These are phyloP conservation scores for Ennomos erosarius DNA, from an alignment of 2,888 invertebrate species.

Conservation along the genomic window DNA sequence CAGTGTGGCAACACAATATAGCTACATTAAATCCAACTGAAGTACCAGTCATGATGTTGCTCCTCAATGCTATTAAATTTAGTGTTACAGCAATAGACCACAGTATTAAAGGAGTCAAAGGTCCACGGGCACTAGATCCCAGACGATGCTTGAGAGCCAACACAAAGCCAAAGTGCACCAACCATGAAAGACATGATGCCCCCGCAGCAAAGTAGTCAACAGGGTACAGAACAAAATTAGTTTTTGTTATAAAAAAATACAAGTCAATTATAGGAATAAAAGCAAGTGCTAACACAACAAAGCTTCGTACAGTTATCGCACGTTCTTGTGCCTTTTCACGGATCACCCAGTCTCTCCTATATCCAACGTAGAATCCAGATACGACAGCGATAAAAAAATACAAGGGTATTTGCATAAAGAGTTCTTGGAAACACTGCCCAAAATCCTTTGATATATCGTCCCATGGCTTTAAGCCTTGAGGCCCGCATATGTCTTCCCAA, in stretches of 20 bases:
- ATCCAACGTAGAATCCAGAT: conserved; percentile 93
- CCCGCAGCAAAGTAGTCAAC: conserved; percentile 90
- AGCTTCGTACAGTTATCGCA: conserved; percentile 87
- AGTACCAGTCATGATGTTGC: conserved; percentile 82
- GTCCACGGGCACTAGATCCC: conserved; percentile 90
- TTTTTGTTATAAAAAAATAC: conserved; percentile 86
- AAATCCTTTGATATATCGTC: conserved; percentile 89
- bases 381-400: conserved; percentile 89
- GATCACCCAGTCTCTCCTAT: conserved; percentile 86
- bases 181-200: conserved; percentile 91
- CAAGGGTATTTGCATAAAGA: conserved; percentile 91
- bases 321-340: conserved; percentile 87
- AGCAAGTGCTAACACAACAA: conserved; percentile 86
- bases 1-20: conserved; percentile 86
- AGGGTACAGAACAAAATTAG: conserved; percentile 80
- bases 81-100: conserved; percentile 89
- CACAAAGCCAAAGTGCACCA: conserved; percentile 91
- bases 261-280: conserved; percentile 88
- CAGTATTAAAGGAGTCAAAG: conserved; percentile 87
- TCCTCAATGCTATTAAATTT: conserved; percentile 88
- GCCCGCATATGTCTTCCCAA: conserved; percentile 91
- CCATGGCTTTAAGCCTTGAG: conserved; percentile 89
- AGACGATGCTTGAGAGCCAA: conserved; percentile 88
- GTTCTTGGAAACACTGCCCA: conserved; percentile 93
- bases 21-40: conserved; percentile 86